A percentile compares a stretch with the other conserved stretches of the same genome.
These are phyloP conservation scores for Epinephelus cyanopodus DNA, from an alignment of 2,113 vertebrate genomes.

Conservation along the genomic window DNA sequence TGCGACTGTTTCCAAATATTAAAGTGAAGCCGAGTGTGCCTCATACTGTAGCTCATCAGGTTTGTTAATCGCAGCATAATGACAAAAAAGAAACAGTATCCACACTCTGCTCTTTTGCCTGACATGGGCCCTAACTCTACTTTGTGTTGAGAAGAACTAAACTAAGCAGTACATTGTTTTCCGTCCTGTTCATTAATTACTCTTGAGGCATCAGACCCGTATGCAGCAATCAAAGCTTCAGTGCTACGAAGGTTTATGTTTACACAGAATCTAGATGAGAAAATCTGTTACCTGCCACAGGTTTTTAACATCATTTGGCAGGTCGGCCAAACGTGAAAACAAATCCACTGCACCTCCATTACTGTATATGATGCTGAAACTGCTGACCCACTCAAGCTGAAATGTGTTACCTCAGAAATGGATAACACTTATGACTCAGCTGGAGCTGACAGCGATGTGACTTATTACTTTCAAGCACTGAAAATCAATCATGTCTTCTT, in stretches of 20 bases:
- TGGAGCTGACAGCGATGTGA: constrained; percentile 26
- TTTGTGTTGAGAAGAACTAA: constrained; percentile 9
- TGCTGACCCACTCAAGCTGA: constrained; percentile 40
- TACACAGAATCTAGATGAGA: constrained; percentile 14
- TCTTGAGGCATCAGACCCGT: constrained; percentile 15
- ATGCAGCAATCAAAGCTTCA: constrained; percentile 3
- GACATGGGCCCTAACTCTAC: constrained; percentile 12
- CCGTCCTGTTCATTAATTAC: constrained; percentile 26
- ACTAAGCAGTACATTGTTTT: not conserved
- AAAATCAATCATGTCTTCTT: constrained; percentile 55
- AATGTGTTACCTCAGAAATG: constrained; percentile 46
- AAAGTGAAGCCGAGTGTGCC: not conserved
- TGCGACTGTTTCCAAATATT: not conserved
- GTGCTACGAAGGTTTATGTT: not conserved
- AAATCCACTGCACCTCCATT: constrained; percentile 30
- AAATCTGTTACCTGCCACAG: constrained; percentile 29
- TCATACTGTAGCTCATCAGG: not conserved
- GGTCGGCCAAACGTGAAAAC: constrained; percentile 49
- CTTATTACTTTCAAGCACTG: constrained; percentile 45
- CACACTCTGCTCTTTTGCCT: constrained; percentile 8
- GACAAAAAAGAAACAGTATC: not conserved
- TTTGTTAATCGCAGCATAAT: constrained; percentile 20
- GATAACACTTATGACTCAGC: constrained; percentile 45
- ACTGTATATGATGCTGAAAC: constrained; percentile 31
- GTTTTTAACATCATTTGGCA: constrained; percentile 44